Conservation (phyloP, 2,113 vertebrate genomes). For the Macrotus californicus region DNA sequence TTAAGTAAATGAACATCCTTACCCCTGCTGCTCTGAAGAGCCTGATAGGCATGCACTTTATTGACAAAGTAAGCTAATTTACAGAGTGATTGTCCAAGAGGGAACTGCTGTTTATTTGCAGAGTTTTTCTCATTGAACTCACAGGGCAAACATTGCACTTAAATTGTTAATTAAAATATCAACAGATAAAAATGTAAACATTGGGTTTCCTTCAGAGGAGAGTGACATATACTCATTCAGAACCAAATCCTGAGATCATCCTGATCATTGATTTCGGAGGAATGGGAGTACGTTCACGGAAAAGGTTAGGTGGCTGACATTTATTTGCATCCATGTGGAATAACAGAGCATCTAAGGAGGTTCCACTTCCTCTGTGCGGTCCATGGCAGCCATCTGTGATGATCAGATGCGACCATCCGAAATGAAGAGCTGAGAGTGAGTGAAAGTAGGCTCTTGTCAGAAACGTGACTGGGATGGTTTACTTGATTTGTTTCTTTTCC, state of each 20-base stretch:
- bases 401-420: neutral
- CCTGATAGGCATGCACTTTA: constrained; percentile 84
- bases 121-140: constrained; percentile 82
- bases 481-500: neutral
- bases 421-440: neutral
- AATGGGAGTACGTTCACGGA: neutral
- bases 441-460: neutral
- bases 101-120: constrained; percentile 86
- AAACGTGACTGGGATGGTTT: neutral
- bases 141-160: constrained; percentile 79
- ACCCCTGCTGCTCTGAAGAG: constrained; percentile 83
- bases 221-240: constrained; percentile 58
- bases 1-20: constrained; percentile 88
- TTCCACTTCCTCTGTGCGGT: neutral
- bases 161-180: constrained; percentile 88
- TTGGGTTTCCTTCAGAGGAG: constrained; percentile 63
- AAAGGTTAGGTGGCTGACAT: neutral
- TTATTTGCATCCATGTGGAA: neutral
- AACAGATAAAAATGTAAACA: constrained; percentile 81
- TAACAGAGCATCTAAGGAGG: neutral
- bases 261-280: constrained; percentile 38
- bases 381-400: neutral
- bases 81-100: constrained; percentile 85
- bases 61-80: constrained; percentile 87
- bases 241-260: constrained; percentile 44